A percentile compares a stretch with the other conserved stretches of the same genome.
phyloP scores from a whole-genome alignment of 2,888 invertebrate genomes.

The Choristoneura rosaceana region DNA sequence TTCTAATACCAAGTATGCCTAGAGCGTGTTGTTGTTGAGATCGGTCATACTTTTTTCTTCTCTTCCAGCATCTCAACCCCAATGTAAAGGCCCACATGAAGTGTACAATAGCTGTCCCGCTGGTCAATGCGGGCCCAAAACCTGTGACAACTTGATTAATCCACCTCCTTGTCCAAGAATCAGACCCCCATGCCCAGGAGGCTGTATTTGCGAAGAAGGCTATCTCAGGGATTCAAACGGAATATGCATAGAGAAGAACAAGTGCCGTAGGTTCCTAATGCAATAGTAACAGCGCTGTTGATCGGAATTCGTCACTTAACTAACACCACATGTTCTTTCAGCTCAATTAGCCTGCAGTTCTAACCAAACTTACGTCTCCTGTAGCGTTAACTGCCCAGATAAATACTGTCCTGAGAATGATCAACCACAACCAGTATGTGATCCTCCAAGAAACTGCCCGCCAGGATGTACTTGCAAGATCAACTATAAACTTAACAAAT shows the following conservation, averaged over 20 bases:
- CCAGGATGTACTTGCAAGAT: conserved; percentile 42
- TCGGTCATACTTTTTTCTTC: background rate
- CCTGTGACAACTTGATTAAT: conserved; percentile 23
- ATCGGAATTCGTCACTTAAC: background rate
- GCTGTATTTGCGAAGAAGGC: conserved; percentile 34
- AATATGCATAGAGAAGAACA: conserved; percentile 24
- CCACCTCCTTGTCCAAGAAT: conserved; percentile 28
- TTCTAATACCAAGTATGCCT: too few species aligned
- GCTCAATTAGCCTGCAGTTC: conserved; percentile 32
- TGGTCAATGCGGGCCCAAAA: conserved; percentile 34
- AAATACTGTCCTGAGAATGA: conserved; percentile 39
- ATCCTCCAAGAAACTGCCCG: conserved; percentile 32
- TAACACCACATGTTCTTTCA: conserved; percentile 11
- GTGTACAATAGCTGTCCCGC: conserved; percentile 21
- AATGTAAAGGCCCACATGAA: conserved; percentile 35
- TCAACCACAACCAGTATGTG: conserved; percentile 39
- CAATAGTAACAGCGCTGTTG: background rate
- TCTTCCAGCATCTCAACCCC: conserved; percentile 8
- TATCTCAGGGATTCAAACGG: conserved; percentile 28
- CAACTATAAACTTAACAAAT: conserved; percentile 36
- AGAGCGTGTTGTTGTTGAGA: background rate
- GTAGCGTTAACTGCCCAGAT: conserved; percentile 37
- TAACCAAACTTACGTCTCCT: conserved; percentile 42
- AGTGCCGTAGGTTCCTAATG: conserved; percentile 31
- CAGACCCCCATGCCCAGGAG: conserved; percentile 30